Conservation (phyloP, 2,797 vertebrate species). For the Sebastes trivittatus region DNA sequence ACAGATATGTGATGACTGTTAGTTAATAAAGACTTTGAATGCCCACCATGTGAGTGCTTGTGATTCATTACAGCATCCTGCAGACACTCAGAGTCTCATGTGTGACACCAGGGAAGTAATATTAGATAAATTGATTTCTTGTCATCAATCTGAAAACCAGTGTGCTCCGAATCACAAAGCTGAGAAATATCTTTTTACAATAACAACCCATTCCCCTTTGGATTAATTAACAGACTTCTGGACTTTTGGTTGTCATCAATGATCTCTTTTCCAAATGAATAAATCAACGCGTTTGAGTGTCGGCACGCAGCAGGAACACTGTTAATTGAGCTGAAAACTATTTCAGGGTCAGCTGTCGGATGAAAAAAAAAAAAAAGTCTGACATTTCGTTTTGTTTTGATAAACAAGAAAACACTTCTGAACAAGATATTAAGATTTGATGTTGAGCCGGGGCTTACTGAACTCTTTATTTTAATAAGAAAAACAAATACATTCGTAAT, state of each 20-base stretch:
- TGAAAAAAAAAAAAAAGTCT: neutral
- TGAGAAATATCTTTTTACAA: neutral
- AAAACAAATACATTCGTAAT: neutral
- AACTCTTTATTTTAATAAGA: neutral
- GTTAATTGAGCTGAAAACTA: neutral
- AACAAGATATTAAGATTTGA: neutral
- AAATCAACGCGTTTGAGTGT: neutral
- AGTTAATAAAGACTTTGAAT: neutral
- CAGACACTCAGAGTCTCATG: neutral
- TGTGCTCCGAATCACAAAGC: neutral
- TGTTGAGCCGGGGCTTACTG: neutral
- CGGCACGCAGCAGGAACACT: neutral
- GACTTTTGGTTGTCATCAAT: neutral
- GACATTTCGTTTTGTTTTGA: neutral
- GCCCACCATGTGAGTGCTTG: neutral
- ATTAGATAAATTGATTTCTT: slow-evolving; percentile 13
- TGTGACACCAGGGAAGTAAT: neutral
- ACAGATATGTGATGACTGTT: too few species aligned
- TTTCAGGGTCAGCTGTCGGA: neutral
- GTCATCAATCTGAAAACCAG: neutral
- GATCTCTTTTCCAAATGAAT: neutral
- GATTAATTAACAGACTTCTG: slow-evolving; percentile 1
- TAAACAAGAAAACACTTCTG: neutral
- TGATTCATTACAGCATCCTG: slow-evolving; percentile 8
- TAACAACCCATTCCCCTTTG: neutral